phyloP scores from a whole-genome alignment of 1,140 invertebrate species.

The Leptinotarsa lineolata region DNA sequence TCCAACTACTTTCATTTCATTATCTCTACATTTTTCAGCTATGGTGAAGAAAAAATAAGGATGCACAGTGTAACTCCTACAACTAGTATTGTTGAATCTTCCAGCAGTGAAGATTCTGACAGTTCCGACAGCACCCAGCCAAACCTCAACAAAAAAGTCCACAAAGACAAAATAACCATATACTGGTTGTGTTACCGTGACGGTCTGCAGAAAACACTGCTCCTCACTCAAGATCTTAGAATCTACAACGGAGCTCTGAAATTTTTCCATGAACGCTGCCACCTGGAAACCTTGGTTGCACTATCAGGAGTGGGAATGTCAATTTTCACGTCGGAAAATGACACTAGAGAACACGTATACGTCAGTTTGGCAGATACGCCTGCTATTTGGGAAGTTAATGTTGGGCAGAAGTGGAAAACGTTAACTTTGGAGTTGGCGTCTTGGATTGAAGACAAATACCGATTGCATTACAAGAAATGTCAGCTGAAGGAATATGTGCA shows the following conservation, averaged over 20 bases:
- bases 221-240: conserved; percentile 81
- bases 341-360: conserved; percentile 51
- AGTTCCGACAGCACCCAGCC: conserved; percentile 57
- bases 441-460: conserved; percentile 83
- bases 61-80: conserved; percentile 66
- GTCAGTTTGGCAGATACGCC: conserved; percentile 69
- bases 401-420: conserved; percentile 78
- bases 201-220: conserved; percentile 72
- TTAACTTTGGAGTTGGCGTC: conserved; percentile 75
- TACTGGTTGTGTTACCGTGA: conserved; percentile 82
- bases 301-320: conserved; percentile 74
- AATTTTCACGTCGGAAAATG: conserved; percentile 57
- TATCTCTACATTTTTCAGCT: conserved; percentile 57
- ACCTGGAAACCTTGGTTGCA: conserved; percentile 72
- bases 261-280: conserved; percentile 72
- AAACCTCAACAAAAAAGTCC: conserved; percentile 56
- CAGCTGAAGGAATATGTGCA: conserved; percentile 77
- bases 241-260: conserved; percentile 70
- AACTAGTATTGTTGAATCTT: conserved; percentile 51
- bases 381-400: conserved; percentile 79
- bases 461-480: conserved; percentile 68
- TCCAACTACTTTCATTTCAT: not conserved
- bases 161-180: conserved; percentile 68
- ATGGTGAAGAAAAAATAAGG: conserved; percentile 70
- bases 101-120: conserved; percentile 62